Evolutionary conservation across 1,140 invertebrate species (phyloP).

Genomic region (Trichonephila inaurata): DNA sequence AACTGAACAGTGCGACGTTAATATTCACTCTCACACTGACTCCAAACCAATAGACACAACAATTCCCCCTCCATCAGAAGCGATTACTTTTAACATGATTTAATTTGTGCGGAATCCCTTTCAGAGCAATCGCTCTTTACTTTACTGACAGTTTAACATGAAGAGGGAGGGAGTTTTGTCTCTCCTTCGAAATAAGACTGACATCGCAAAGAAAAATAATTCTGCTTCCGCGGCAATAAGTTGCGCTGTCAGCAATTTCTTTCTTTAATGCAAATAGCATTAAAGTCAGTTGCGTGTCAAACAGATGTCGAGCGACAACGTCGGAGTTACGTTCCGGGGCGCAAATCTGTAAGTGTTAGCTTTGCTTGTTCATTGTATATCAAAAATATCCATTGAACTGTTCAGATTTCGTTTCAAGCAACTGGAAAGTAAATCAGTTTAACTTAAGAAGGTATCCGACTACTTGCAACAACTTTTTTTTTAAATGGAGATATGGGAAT

Average conservation of each 20-base stretch:
- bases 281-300: neutral
- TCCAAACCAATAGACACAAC: too few relatives aligned
- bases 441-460: too few relatives aligned
- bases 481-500: too few relatives aligned
- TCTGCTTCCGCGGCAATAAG: neutral
- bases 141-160: constrained; percentile 6
- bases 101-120: neutral
- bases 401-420: too few relatives aligned
- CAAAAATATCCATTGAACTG: too few relatives aligned
- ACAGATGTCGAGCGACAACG: neutral
- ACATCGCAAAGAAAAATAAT: constrained; percentile 16
- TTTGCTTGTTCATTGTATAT: too few relatives aligned
- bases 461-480: too few relatives aligned
- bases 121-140: neutral
- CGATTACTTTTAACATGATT: neutral
- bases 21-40: too few relatives aligned
- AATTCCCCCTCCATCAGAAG: neutral
- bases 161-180: neutral
- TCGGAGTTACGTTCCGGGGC: too few relatives aligned
- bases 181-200: neutral
- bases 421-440: too few relatives aligned
- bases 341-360: too few relatives aligned
- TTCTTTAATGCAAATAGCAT: neutral
- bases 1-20: too few relatives aligned
- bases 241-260: neutral